Conservation (phyloP, 2,797 vertebrate genomes). For the Clarias pachynema region DNA sequence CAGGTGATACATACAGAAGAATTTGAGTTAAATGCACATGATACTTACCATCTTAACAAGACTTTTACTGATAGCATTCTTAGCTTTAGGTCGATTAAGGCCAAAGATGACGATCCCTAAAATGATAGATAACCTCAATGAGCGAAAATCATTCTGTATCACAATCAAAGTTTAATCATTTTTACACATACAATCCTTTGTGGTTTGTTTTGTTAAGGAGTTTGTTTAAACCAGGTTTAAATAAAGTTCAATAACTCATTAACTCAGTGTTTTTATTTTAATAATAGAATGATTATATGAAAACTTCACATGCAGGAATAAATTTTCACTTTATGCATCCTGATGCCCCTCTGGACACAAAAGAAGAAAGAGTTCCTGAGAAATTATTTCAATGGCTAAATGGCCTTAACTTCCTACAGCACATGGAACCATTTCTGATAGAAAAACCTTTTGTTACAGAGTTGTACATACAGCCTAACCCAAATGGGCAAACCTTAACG, state of each 20-base stretch:
- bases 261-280: neutral
- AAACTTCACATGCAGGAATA: neutral
- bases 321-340: neutral
- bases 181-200: neutral
- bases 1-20: neutral
- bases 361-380: neutral
- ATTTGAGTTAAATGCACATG: neutral
- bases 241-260: neutral
- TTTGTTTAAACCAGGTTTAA: neutral
- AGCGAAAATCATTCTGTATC: neutral
- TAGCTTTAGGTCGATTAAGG: constrained; percentile 91
- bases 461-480: neutral
- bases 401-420: neutral
- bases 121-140: constrained; percentile 22
- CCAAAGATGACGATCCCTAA: constrained; percentile 94
- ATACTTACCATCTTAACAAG: constrained; percentile 89
- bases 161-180: neutral
- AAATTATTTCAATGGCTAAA: neutral
- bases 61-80: constrained; percentile 95
- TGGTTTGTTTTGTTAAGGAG: neutral
- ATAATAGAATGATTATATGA: neutral
- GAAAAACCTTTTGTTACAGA: neutral
- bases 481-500: neutral
- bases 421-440: neutral
- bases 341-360: neutral